Base-by-base conservation (phyloP, 2,113 vertebrate genomes). In the Aramus guarauna region DNA sequence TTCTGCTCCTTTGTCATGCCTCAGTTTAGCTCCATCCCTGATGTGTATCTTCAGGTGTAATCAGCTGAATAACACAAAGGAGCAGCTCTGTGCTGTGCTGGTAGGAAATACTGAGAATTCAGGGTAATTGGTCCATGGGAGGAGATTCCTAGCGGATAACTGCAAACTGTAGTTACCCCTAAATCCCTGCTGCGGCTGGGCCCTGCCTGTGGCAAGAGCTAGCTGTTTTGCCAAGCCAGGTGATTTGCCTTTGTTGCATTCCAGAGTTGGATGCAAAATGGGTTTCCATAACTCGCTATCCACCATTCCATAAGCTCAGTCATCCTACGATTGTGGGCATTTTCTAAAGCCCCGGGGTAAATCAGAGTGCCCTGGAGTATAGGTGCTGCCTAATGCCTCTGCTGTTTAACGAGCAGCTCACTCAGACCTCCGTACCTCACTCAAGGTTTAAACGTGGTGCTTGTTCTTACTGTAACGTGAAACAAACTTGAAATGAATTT, bases 401-500 rank as follows among this genome's bases (percentile, higher is more conserved):
- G 95, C 96, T 97, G 91, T 79, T 95, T 94, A 95, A 90, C 77
- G 93, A 96, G 95, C 92, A 90, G 84, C 91, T 89, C 22, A 0
- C 78, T 85, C 50, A 92, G 95, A 94, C 93, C 41, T 94, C 90
- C 36, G 20, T n/a, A 89, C 95, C 94, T 97, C 88, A 4, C 59
- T 88, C 59, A 17, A 53, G 41, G 36, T 94, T 87, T 96, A 85
- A 98, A 97, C 79, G 55, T 43, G 41, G 85, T 90, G 92, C 72
- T 92, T 72, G 63, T 79, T 97, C 55, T 77, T 67, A 85, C 41
- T 95, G 36, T 30, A 85, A 72, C 2, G 3, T 90, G 75, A 74
- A 56, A 88, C 95, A 95, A 52, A 30, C 52, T 34, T 83, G 60
- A 87, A 91, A 97, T 96, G 71, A 94, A 95, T 97, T 98, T 88